Conservation (phyloP, 2,797 vertebrate species). For the Scolopax rusticola region DNA sequence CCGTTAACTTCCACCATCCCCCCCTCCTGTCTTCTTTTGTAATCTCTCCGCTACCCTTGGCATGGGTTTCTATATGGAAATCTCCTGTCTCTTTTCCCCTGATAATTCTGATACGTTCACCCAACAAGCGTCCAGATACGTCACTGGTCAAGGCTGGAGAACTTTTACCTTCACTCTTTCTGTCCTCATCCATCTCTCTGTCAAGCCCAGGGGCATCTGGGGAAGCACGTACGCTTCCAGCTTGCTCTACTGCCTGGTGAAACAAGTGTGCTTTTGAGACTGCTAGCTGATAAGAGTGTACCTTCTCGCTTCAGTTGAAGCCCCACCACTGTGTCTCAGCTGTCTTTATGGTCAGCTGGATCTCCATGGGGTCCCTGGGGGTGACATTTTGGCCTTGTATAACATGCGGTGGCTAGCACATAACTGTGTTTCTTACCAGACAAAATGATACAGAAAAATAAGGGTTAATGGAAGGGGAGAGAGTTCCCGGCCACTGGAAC, state of each 20-base stretch:
- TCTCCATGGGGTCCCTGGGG: not conserved
- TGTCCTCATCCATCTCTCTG: constrained; percentile 5
- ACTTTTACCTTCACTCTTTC: not conserved
- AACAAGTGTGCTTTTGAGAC: not conserved
- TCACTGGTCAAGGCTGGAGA: constrained; percentile 51
- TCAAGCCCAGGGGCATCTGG: not conserved
- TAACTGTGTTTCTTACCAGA: not conserved
- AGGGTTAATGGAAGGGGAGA: not conserved
- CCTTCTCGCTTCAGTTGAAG: not conserved
- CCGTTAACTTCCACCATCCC: not conserved
- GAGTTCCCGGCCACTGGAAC: not conserved
- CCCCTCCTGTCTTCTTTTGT: not conserved
- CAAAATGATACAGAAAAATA: not conserved
- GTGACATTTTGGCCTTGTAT: not conserved
- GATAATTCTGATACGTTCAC: not conserved
- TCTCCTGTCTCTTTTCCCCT: not conserved
- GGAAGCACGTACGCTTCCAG: not conserved
- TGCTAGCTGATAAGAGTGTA: not conserved
- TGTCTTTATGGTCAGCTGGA: not conserved
- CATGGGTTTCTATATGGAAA: not conserved
- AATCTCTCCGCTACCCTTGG: not conserved
- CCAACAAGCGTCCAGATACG: not conserved
- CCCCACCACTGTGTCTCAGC: fast-evolving
- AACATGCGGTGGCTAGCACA: not conserved
- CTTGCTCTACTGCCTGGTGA: not conserved